Percentiles rank a stretch among this genome's conserved stretches.
phyloP scores from a whole-genome alignment of 2,113 vertebrate species.

The Herpailurus yagouaroundi region DNA sequence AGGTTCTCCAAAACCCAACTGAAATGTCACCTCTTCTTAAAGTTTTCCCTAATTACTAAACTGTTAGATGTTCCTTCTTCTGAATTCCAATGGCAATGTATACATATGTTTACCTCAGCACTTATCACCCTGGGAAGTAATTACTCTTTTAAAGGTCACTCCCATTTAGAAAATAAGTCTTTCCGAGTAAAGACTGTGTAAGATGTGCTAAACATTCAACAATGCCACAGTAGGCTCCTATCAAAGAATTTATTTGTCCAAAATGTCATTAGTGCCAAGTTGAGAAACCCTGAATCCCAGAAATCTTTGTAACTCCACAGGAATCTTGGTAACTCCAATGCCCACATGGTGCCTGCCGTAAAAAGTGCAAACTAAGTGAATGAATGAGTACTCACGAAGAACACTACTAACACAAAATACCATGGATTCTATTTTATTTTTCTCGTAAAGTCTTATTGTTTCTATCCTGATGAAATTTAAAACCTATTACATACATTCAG shows the following conservation, averaged over 20 bases:
- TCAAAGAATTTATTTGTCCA: not conserved
- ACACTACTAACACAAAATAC: not conserved
- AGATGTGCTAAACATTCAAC: not conserved
- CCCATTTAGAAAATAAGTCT: conserved; percentile 31
- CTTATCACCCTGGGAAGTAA: conserved; percentile 20
- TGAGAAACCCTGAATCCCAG: not conserved
- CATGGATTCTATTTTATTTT: not conserved
- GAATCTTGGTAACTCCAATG: not conserved
- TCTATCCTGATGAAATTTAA: conserved; percentile 12
- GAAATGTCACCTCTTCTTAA: conserved; percentile 29
- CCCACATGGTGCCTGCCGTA: not conserved
- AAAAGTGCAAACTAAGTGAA: not conserved
- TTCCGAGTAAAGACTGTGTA: not conserved
- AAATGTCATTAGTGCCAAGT: not conserved
- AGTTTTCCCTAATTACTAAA: not conserved
- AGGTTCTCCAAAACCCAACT: not conserved
- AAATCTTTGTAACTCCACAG: not conserved
- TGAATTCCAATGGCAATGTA: not conserved
- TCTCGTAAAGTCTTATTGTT: not conserved
- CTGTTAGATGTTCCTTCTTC: not conserved
- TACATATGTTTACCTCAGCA: not conserved
- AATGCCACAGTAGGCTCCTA: not conserved
- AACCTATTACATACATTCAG: not conserved
- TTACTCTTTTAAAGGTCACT: conserved; percentile 47
- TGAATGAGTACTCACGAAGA: not conserved